These are phyloP conservation scores for Phania funesta DNA, from an alignment of 2,888 invertebrate genomes.

Conservation along the genomic window DNA sequence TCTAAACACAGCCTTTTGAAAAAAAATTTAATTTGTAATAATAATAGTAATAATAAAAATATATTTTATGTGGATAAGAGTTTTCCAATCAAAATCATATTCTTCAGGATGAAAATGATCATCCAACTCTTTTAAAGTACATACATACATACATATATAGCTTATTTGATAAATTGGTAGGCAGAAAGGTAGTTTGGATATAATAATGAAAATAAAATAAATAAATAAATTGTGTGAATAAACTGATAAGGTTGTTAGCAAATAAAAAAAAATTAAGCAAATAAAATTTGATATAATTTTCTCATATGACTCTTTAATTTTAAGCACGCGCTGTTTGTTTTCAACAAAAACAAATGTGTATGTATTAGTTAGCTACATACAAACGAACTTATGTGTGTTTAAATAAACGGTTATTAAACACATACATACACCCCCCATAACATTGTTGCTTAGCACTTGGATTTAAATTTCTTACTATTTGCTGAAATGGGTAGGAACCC, in stretches of 20 bases:
- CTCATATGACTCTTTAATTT: conserved; percentile 55
- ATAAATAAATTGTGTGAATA: conserved; percentile 59
- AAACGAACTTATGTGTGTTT: background rate
- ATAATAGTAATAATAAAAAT: too few relatives aligned
- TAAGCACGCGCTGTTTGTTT: conserved; percentile 34
- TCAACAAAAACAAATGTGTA: conserved; percentile 2
- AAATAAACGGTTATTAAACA: too few relatives aligned
- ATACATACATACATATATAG: too few relatives aligned
- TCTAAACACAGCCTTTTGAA: too few relatives aligned
- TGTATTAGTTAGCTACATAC: background rate
- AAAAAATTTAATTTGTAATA: too few relatives aligned
- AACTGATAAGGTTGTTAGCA: conserved; percentile 55
- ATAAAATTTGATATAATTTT: conserved; percentile 26
- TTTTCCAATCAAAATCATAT: too few relatives aligned
- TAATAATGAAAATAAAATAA: background rate
- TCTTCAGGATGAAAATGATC: too few relatives aligned
- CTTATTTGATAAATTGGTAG: conserved; percentile 1
- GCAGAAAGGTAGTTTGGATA: conserved; percentile 13
- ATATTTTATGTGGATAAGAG: too few relatives aligned
- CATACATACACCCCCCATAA: too few relatives aligned
- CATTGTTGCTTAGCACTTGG: too few relatives aligned
- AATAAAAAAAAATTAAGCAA: conserved; percentile 45
- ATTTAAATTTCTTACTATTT: too few relatives aligned
- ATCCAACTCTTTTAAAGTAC: background rate
- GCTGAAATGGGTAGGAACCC: too few relatives aligned